Percentiles rank a stretch among this genome's conserved stretches.
Conservation (phyloP, 2,888 invertebrate species). For the Ophioninae sp. region DNA sequence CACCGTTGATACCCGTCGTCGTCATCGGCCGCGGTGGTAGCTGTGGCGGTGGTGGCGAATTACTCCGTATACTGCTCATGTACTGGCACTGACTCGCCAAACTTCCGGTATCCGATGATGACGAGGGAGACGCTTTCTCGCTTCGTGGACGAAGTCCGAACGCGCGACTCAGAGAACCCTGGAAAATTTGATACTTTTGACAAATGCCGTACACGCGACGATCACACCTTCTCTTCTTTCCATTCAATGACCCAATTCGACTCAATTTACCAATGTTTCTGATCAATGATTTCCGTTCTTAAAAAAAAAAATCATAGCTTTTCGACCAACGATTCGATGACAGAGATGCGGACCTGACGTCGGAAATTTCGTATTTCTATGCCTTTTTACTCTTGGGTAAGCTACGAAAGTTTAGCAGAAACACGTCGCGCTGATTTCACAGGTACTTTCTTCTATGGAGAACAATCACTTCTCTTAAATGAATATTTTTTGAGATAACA, state of each 20-base stretch:
- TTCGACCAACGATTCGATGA: neutral
- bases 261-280: neutral
- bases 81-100: constrained; percentile 84
- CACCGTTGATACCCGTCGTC: constrained; percentile 65
- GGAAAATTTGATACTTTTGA: constrained; percentile 67
- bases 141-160: constrained; percentile 85
- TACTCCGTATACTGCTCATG: constrained; percentile 82
- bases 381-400: neutral
- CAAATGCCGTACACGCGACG: neutral
- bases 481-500: neutral
- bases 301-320: neutral
- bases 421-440: neutral
- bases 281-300: neutral
- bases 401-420: neutral
- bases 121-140: constrained; percentile 86
- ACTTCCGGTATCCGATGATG: constrained; percentile 84
- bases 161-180: constrained; percentile 89
- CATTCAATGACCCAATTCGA: neutral
- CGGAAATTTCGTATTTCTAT: neutral
- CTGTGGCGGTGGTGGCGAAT: constrained; percentile 84
- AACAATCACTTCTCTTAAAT: neutral
- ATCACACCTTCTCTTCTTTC: neutral
- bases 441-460: neutral
- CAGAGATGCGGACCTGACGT: neutral
- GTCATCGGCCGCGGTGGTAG: constrained; percentile 75